A percentile compares a stretch with the other conserved stretches of the same genome.
Evolutionary conservation across 2,113 vertebrate genomes (phyloP).

Genomic region (Carlito syrichta): DNA sequence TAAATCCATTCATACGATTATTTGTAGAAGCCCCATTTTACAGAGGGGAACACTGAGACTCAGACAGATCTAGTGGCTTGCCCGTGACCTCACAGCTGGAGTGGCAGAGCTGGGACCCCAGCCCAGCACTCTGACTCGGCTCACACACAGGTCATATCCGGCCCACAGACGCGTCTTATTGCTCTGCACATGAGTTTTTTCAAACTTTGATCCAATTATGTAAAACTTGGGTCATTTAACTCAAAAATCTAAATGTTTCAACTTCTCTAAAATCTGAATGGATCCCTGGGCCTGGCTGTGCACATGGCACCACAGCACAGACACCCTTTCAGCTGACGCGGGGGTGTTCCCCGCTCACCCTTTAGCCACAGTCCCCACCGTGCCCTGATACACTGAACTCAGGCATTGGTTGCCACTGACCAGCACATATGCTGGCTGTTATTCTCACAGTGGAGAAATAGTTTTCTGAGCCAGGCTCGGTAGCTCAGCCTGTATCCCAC

Average conservation of each 20-base stretch:
- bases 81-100: not conserved
- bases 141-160: not conserved
- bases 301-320: fast-evolving
- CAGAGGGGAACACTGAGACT: not conserved
- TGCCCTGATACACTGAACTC: too few relatives aligned
- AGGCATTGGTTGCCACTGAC: too few relatives aligned
- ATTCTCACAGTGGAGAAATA: not conserved
- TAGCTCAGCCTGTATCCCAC: too few relatives aligned
- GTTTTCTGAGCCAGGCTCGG: not conserved
- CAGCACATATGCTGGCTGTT: not conserved
- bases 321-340: not conserved
- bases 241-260: not conserved
- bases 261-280: not conserved
- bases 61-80: not conserved
- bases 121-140: not conserved
- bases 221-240: not conserved
- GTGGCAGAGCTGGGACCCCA: not conserved
- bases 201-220: not conserved
- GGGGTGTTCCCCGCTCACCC: fast-evolving
- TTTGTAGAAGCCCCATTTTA: not conserved
- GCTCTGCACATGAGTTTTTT: not conserved
- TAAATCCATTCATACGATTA: not conserved
- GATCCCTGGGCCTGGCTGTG: fast-evolving
- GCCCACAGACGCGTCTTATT: not conserved
- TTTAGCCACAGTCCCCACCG: not conserved